Conservation (phyloP, 2,888 invertebrate species). For the Drosophila nr. perissopoda region DNA sequence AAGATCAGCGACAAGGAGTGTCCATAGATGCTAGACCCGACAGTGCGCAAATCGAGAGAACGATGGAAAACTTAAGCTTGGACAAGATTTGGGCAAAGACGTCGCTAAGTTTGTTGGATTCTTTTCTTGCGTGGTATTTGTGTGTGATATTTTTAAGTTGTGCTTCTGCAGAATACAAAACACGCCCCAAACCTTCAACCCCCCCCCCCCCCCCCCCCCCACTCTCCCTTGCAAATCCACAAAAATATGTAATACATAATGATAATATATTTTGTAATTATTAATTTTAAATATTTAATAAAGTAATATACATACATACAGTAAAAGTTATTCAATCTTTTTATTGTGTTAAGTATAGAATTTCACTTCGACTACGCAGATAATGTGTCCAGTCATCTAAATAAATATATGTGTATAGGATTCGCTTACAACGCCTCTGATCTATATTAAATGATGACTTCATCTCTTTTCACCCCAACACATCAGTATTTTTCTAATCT, state of each 20-base stretch:
- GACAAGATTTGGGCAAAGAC: conserved; percentile 24
- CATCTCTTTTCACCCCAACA: conserved; percentile 50
- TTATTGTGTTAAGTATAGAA: conserved; percentile 4
- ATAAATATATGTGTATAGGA: conserved; percentile 11
- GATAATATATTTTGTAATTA: conserved; percentile 76
- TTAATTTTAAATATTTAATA: conserved; percentile 75
- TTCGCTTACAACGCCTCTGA: conserved; percentile 31
- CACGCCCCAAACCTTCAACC: conserved; percentile 38
- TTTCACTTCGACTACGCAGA: background rate
- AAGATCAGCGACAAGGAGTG: conserved; percentile 84
- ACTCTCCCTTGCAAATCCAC: conserved; percentile 10
- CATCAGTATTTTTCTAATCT: conserved; percentile 23
- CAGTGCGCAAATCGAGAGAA: conserved; percentile 46
- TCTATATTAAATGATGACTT: conserved; percentile 58
- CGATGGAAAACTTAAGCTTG: conserved; percentile 43
- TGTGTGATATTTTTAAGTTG: conserved; percentile 85
- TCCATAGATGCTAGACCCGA: conserved; percentile 80
- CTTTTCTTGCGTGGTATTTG: conserved; percentile 81
- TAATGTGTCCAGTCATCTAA: conserved; percentile 3
- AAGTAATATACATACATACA: conserved; percentile 64
- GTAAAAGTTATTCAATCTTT: conserved; percentile 11
- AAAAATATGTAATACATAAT: conserved; percentile 65
- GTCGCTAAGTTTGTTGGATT: conserved; percentile 48
- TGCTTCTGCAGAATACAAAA: conserved; percentile 75
- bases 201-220: background rate